Base-by-base conservation (phyloP, 92 coral and sea anemone species). In the Heliopora coerulea region DNA sequence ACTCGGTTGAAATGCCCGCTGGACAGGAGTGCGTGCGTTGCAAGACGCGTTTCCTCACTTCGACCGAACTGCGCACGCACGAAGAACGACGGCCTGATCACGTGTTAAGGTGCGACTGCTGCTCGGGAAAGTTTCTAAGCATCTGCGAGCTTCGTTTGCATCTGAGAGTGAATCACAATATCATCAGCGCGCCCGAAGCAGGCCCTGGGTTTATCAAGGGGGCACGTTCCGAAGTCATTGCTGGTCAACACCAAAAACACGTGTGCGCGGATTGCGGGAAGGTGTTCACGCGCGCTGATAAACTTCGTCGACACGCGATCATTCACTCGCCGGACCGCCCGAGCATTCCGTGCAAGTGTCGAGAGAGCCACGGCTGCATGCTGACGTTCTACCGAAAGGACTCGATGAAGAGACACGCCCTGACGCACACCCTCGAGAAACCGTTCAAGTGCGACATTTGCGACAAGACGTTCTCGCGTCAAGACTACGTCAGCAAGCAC, bases 261-360 rank as follows among this genome's bases (percentile, higher is more conserved):
- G 34, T 49, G 29, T 68, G 75, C 44, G 40, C 25, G 15, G 75
- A 69, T 8, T 69, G 76, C 26, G 76, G 76, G 5, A 69, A 69
- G 40, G 76, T 28, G 44, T 69, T 69, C n/a, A 69, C 76, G n/a
- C 40, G 76, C 24, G 41, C 76, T 15, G 76, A 69, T 25, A 69
- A 69, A 31, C 57, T 69, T 0, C 54, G 56, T 12, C 76, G 76
- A 12, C 76, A 69, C 33, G 20, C 76, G 26, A 69, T 69, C 41
- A 69, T 69, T 50, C 76, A 69, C 23, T 69, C 76, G 21, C 76
- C 76, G 1, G 76, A 69, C 39, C 32, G 76, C 8, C 76, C 76
- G 28, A 49, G 76, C 37, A 69, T 69, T 0, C 76, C 76, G 19
- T 69, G 76, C 37, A 49, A 25, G 33, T 69, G 76, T 56, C 54